Evolutionary conservation across 2,113 vertebrate species (phyloP), one percentile per base, ranked within the genome.

Genomic region (Hippolais icterina): DNA sequence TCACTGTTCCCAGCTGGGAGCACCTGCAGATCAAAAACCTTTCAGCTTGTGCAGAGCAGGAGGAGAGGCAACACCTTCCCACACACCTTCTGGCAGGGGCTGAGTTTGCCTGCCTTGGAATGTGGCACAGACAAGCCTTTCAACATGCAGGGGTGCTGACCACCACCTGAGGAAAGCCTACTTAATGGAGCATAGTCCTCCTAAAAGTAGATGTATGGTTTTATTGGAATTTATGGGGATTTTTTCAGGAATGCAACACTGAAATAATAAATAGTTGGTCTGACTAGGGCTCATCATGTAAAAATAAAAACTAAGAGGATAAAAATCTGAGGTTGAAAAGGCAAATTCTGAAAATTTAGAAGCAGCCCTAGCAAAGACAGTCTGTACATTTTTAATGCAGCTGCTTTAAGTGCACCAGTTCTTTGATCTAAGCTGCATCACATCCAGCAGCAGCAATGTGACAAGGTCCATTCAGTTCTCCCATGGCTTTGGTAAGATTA

Each of bases 1-100:
- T 64, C 2, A 0, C 28, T 74, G 10, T 15, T 78, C 15, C 6
- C 10, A 49, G 25, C 12, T 54, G 11, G 15, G 4, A 47, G 0
- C 2, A 11, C 8, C 37, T 25, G 33, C 8, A 49, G 35, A 54
- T 19, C 15, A 69, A 54, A 86, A 79, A 16, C 6, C 5, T 89
- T 42, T 25, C 22, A 33, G 7, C 4, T 41, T 37, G 18, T 37
- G 24, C 37, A 71, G 35, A 49, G 47, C 9, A 19, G 21, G 6
- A n/a, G 31, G 33, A 91, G 10, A 35, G 75, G 18, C 35, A 83
- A 12, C 22, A 39, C 10, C 6, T 78, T 65, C 17, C 19, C n/a
- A 39, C 8, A 23, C 29, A 66, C 6, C 56, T 11, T 59, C 44
- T 21, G 6, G 2, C 2, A 3, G n/a, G 25, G 50, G 2, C 29